Evolutionary conservation across 2,113 vertebrate species (phyloP), one percentile per base, ranked within the genome.

Genomic region (Percina caprodes): DNA sequence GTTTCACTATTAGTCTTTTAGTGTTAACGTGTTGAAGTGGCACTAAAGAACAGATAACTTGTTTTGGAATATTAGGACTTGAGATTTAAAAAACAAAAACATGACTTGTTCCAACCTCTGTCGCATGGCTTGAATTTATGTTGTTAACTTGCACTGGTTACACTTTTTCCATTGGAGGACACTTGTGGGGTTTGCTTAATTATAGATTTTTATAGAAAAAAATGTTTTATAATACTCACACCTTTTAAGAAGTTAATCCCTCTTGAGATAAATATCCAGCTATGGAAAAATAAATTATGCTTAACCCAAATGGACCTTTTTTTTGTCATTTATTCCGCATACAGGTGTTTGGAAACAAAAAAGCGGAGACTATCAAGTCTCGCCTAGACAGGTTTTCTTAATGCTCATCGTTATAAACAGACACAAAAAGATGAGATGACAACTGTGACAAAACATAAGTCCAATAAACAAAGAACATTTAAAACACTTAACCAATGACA

Each of bases 261-360:
- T 68, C 18, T 46, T 48, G 1, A 18, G 12, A 18, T 10, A 39
- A 39, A 39, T 77, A 42, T 54, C 3, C 2, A 66, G 3, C 2
- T 45, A 4, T 3, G 6, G 3, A 61, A 67, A 5, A 9, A 75
- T 23, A 0, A 76, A 74, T 77, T 24, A 85, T 4, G 1, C 51
- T 68, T 15, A 59, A 85, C 13, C 82, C 82, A 65, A 3, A 74
- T 10, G 1, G 19, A 59, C 12, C 61, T 58, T 82, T 87, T 88
- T 90, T 84, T 80, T 61, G 83, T 92, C 69, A 89, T 96, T 95
- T 95, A 95, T 94, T 96, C 86, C 54, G 90, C 91, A 92, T 92
- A 94, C 88, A 94, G 91, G 88, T 92, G 90, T 91, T 90, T 80
- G 59, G 69, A 91, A 93, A 90, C 89, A 88, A 88, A 90, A 85